A percentile compares a stretch with the other conserved stretches of the same genome.
phyloP scores from a whole-genome alignment of 2,797 vertebrate genomes.

The Salarias fasciatus region DNA sequence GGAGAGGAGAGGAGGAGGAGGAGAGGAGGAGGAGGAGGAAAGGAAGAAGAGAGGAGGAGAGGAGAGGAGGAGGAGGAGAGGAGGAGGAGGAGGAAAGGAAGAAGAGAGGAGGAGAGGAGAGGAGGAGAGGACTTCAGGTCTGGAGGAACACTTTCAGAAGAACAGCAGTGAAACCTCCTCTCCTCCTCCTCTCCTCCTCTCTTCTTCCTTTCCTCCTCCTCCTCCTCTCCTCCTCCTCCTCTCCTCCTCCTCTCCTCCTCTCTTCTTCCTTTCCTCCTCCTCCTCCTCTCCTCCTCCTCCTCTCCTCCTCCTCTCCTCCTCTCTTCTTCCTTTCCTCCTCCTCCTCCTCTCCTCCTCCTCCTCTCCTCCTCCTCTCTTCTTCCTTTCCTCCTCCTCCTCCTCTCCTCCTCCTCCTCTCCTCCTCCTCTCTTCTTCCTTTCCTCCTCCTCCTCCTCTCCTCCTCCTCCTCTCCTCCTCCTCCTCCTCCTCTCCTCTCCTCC shows the following conservation, averaged over 20 bases:
- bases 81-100: no score
- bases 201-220: background rate
- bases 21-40: no score
- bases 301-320: background rate
- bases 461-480: background rate
- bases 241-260: background rate
- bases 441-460: background rate
- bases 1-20: no score
- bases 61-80: no score
- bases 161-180: no score
- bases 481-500: background rate
- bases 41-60: no score
- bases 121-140: no score
- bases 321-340: background rate
- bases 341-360: background rate
- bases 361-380: no score
- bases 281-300: background rate
- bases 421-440: background rate
- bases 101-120: no score
- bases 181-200: background rate
- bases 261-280: background rate
- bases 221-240: background rate
- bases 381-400: no score
- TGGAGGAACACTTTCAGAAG: no score
- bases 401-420: background rate